These are phyloP conservation scores for Rhea pennata DNA, from an alignment of 2,113 vertebrate genomes.

Conservation along the genomic window DNA sequence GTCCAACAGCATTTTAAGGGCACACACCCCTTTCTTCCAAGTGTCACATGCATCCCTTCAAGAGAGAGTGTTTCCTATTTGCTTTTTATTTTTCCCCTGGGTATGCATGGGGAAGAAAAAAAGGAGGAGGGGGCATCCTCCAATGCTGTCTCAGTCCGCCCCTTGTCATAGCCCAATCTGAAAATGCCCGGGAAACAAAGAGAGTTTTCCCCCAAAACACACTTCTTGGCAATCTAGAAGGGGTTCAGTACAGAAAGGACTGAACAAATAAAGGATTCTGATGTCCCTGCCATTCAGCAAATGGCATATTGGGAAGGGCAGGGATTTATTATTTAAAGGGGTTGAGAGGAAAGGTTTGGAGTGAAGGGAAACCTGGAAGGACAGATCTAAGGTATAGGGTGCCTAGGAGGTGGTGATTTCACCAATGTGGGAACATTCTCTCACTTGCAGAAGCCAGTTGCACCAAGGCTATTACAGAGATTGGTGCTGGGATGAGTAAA, in stretches of 20 bases:
- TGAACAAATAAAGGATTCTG: not conserved
- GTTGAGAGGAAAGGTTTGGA: not conserved
- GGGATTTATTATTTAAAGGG: not conserved
- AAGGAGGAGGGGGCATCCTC: not conserved
- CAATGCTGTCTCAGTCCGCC: not conserved
- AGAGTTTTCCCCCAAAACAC: not conserved
- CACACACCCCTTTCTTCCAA: not conserved
- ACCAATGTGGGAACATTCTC: not conserved
- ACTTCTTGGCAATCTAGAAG: not conserved
- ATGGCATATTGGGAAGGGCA: not conserved
- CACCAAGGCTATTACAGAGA: not conserved
- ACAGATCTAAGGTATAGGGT: not conserved
- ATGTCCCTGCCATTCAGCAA: not conserved
- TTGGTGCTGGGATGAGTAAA: not conserved
- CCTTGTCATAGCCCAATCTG: not conserved
- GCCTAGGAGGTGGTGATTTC: not conserved
- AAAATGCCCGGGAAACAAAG: not conserved
- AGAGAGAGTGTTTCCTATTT: not conserved
- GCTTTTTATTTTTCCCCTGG: not conserved
- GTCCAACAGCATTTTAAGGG: too few species aligned
- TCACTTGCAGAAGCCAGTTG: not conserved
- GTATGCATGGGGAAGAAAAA: not conserved
- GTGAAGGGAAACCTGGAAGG: not conserved
- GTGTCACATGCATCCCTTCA: not conserved
- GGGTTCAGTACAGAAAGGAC: not conserved